These are phyloP conservation scores for Oscheius sp. DNA, from an alignment of 2,888 invertebrate genomes.

Conservation along the genomic window DNA sequence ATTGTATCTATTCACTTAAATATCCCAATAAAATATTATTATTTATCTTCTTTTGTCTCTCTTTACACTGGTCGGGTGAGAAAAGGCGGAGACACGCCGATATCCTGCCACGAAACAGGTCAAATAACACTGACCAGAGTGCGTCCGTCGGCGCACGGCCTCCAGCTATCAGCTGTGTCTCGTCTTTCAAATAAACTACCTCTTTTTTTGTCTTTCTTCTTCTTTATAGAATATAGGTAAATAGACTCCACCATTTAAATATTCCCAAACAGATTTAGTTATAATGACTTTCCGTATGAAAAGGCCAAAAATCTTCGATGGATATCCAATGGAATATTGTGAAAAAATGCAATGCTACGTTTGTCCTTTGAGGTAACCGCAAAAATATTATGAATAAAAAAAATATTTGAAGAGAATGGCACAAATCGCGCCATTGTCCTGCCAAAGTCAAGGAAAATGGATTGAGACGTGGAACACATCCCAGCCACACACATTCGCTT, in stretches of 20 bases:
- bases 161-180: background rate
- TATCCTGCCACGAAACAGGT: no score
- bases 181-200: background rate
- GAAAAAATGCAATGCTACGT: background rate
- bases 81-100: no score
- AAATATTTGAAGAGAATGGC: constrained; percentile 9
- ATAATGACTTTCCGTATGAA: constrained; percentile 5
- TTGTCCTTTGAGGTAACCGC: background rate
- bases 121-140: background rate
- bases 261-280: background rate
- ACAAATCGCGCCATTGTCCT: background rate
- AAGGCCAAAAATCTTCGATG: constrained; percentile 2
- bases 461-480: background rate
- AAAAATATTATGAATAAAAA: background rate
- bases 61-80: background rate
- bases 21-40: constrained; percentile 3
- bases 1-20: background rate
- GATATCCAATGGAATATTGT: background rate
- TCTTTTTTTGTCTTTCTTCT: background rate
- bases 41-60: background rate
- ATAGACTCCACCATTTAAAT: background rate
- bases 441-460: background rate
- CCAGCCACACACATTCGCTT: background rate
- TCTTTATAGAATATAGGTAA: background rate
- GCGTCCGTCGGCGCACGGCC: background rate